Evolutionary conservation across 2,113 vertebrate species (phyloP).

Genomic region (Spilogale gracilis): DNA sequence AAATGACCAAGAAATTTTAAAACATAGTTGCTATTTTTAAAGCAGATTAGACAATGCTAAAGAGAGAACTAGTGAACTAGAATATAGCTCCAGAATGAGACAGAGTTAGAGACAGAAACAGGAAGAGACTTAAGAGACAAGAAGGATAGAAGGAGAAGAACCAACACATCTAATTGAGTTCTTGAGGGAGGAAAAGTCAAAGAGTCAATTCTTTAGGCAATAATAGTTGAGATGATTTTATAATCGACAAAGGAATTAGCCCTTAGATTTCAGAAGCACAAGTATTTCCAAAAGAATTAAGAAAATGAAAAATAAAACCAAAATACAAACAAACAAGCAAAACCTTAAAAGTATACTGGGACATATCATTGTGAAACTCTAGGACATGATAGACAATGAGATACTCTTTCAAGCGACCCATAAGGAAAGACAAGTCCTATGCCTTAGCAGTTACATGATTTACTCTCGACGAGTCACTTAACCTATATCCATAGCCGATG

Average conservation of each 20-base stretch:
- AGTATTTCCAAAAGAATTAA: neutral
- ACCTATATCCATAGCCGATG: neutral
- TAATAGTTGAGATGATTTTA: neutral
- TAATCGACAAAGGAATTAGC: neutral
- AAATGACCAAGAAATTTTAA: neutral
- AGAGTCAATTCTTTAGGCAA: neutral
- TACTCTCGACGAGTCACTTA: neutral
- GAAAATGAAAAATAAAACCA: neutral
- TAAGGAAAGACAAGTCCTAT: neutral
- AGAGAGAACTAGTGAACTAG: neutral
- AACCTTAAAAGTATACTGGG: neutral
- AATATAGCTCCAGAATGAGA: conserved; percentile 33
- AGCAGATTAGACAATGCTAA: neutral
- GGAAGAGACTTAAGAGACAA: neutral
- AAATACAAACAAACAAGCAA: neutral
- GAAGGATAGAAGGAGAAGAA: neutral
- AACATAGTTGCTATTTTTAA: neutral
- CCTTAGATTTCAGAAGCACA: neutral
- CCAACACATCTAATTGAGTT: neutral
- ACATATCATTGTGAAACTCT: neutral
- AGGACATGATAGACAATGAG: neutral
- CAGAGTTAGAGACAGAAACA: neutral
- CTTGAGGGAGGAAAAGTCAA: neutral
- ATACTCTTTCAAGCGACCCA: neutral
- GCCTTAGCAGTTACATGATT: neutral